Evolutionary conservation across 2,797 vertebrate species (phyloP).

Genomic region (Amphiprion clarkii): DNA sequence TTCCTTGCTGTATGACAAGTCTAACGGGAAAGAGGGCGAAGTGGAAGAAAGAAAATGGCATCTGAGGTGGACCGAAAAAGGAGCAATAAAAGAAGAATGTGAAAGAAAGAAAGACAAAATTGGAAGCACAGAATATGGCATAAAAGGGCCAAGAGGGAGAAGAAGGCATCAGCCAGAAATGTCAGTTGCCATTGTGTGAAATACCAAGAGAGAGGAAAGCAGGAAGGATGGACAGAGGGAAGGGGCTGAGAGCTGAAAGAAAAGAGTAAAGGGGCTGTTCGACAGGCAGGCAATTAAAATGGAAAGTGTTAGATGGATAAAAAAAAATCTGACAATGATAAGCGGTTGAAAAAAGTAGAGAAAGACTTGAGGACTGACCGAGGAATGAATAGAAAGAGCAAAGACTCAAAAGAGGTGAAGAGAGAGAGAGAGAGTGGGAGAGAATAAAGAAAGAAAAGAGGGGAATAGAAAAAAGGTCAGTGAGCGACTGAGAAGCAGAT

Average conservation of each 20-base stretch:
- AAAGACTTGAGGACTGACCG: constrained; percentile 7
- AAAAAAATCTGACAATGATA: constrained; percentile 3
- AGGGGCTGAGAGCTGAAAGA: not conserved
- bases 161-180: constrained; percentile 57
- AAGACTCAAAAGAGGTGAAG: constrained; percentile 1
- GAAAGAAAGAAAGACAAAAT: constrained; percentile 2
- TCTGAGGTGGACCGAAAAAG: constrained; percentile 8
- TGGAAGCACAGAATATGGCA: constrained; percentile 18
- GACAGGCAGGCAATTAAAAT: constrained; percentile 22
- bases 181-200: constrained; percentile 67
- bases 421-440: not conserved
- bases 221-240: constrained; percentile 17
- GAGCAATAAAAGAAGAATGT: constrained; percentile 18
- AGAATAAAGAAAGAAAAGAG: not conserved
- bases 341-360: constrained; percentile 1
- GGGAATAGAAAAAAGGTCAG: constrained; percentile 34
- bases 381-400: not conserved
- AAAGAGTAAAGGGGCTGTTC: not conserved
- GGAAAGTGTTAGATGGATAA: constrained; percentile 9
- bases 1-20: constrained; percentile 24
- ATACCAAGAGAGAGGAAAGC: constrained; percentile 43
- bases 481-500: constrained; percentile 28
- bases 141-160: constrained; percentile 52
- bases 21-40: constrained; percentile 5
- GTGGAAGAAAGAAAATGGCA: constrained; percentile 25